These are phyloP conservation scores for Ips typographus DNA, from an alignment of 1,140 invertebrate genomes.

Conservation along the genomic window DNA sequence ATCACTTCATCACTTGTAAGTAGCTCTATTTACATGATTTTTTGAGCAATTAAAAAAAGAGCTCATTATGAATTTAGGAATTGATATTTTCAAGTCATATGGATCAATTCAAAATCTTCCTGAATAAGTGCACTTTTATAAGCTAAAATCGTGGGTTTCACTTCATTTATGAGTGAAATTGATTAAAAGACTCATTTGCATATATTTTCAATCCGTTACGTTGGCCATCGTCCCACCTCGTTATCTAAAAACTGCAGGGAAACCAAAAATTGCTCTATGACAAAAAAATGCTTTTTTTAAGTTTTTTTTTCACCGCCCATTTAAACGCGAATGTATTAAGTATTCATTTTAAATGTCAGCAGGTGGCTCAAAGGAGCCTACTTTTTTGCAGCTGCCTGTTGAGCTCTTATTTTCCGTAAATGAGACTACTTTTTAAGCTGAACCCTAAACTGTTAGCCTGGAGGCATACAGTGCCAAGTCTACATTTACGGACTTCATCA, in stretches of 20 bases:
- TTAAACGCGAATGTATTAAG: not conserved
- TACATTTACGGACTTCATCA: conserved; percentile 46
- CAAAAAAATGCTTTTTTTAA: no score
- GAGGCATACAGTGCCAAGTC: conserved; percentile 41
- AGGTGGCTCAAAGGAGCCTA: not conserved
- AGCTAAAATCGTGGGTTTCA: not conserved
- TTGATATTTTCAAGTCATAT: no score
- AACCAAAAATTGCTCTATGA: not conserved
- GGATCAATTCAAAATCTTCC: no score
- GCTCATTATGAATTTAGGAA: no score
- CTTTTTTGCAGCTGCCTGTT: conserved; percentile 22
- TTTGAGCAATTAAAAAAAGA: no score
- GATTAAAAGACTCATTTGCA: conserved; percentile 13
- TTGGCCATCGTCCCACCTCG: conserved; percentile 3
- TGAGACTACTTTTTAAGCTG: conserved; percentile 8
- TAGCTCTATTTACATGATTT: no score
- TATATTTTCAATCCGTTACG: conserved; percentile 14
- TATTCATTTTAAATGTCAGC: conserved; percentile 2
- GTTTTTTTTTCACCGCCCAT: no score
- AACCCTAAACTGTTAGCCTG: conserved; percentile 38
- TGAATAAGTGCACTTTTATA: not conserved
- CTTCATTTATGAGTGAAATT: conserved; percentile 10
- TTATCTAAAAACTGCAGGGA: conserved; percentile 17
- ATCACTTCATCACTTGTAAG: no score
- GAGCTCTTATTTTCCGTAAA: conserved; percentile 28